A percentile compares a stretch with the other conserved stretches of the same genome.
Conservation (phyloP, 2,888 invertebrate species). For the Campoplex nolae region DNA sequence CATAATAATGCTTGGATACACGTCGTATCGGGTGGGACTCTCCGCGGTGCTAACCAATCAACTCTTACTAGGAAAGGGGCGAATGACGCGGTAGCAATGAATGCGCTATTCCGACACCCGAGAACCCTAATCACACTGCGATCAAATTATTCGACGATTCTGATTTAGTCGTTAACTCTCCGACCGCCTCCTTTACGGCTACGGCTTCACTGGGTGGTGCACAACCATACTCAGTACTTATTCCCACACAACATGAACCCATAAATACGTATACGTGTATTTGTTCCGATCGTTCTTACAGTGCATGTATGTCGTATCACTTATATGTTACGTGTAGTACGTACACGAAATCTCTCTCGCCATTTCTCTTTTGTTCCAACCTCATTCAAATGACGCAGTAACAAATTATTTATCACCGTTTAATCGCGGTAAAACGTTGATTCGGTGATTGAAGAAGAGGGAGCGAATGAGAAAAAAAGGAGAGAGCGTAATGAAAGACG, state of each 20-base stretch:
- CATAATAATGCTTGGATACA: constrained; percentile 18
- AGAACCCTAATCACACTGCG: constrained; percentile 71
- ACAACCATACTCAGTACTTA: constrained; percentile 24
- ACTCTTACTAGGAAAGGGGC: constrained; percentile 17
- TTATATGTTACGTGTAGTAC: constrained; percentile 29
- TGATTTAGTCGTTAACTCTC: constrained; percentile 73
- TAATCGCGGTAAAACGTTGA: constrained; percentile 46
- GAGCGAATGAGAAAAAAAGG: background rate
- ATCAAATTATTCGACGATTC: constrained; percentile 68
- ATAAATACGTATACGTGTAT: constrained; percentile 22
- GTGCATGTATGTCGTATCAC: constrained; percentile 25
- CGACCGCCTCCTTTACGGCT: constrained; percentile 47
- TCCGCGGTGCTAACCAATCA: constrained; percentile 9
- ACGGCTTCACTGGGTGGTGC: constrained; percentile 24
- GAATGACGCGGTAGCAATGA: constrained; percentile 61
- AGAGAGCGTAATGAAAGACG: background rate
- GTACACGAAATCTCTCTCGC: constrained; percentile 11
- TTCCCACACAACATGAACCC: constrained; percentile 13
- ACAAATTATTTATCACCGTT: constrained; percentile 57
- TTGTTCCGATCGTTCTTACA: constrained; percentile 12
- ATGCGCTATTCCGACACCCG: constrained; percentile 59
- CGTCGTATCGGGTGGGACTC: constrained; percentile 1
- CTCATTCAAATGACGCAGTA: constrained; percentile 30
- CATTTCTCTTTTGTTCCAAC: background rate
- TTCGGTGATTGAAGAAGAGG: constrained; percentile 21